Evolutionary conservation across 2,113 vertebrate species (phyloP).

Genomic region (Pipa parva): DNA sequence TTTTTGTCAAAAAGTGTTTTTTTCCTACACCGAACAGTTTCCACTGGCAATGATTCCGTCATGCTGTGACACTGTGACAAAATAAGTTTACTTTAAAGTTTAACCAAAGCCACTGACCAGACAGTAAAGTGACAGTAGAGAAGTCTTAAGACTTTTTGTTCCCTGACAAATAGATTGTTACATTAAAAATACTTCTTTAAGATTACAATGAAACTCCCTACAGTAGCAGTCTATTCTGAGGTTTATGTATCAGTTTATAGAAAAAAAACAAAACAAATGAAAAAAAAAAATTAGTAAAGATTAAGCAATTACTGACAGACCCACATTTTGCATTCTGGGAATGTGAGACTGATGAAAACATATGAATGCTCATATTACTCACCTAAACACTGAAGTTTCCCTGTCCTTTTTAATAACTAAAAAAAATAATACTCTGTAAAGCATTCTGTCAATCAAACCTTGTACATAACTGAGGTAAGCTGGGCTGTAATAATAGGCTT

Average conservation of each 20-base stretch:
- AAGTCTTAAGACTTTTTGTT: slow-evolving; percentile 13
- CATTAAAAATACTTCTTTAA: not conserved
- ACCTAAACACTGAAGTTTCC: slow-evolving; percentile 45
- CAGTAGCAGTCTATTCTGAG: not conserved
- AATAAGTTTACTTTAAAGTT: not conserved
- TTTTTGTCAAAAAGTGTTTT: not conserved
- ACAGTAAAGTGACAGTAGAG: slow-evolving; percentile 4
- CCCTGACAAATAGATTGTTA: not conserved
- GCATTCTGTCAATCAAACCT: slow-evolving; percentile 46
- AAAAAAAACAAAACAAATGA: not conserved
- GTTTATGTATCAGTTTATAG: not conserved
- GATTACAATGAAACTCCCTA: not conserved
- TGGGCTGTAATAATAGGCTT: slow-evolving; percentile 1
- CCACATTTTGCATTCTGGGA: slow-evolving; percentile 23
- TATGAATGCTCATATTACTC: slow-evolving; percentile 10
- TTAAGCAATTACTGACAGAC: not conserved
- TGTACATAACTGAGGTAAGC: slow-evolving; percentile 35
- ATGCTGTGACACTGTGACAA: not conserved
- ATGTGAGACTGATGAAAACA: slow-evolving; percentile 16
- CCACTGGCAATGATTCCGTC: not conserved
- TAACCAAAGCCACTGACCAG: slow-evolving; percentile 2
- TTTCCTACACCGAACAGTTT: not conserved
- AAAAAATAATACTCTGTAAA: slow-evolving; percentile 17
- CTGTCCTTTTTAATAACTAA: not conserved
- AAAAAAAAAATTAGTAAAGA: not conserved